Evolutionary conservation across 92 coral and sea anemone species (phyloP).

Genomic region (Bergia puertoricense): DNA sequence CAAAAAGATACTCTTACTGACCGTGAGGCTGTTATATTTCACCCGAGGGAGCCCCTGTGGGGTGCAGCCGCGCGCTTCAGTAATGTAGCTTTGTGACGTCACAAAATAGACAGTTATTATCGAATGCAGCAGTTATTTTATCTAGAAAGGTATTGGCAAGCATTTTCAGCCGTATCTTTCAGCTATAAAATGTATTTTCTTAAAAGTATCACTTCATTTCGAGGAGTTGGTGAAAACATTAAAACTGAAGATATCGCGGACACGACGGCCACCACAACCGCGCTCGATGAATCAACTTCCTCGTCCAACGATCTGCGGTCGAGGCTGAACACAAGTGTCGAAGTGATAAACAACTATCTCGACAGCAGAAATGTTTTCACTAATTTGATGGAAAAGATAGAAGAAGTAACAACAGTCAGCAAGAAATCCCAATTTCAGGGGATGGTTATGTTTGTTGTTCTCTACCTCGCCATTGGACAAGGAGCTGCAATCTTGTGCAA

Average conservation of each 20-base stretch:
- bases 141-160: not conserved
- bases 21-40: no score
- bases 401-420: conserved; percentile 71
- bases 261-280: conserved; percentile 9
- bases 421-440: conserved; percentile 72
- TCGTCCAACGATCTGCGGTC: not conserved
- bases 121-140: not conserved
- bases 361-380: conserved; percentile 72
- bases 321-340: conserved; percentile 38
- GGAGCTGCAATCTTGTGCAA: conserved; percentile 87
- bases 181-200: not conserved
- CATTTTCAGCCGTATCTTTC: not conserved
- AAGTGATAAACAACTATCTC: conserved; percentile 51
- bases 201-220: not conserved
- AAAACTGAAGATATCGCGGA: not conserved
- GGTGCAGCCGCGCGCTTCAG: not conserved
- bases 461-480: conserved; percentile 88
- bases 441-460: conserved; percentile 64
- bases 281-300: conserved; percentile 1
- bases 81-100: conserved; percentile 6
- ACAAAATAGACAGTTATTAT: not conserved
- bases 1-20: no score
- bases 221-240: not conserved
- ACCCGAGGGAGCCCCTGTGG: not conserved
- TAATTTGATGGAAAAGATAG: conserved; percentile 68